A percentile compares a stretch with the other conserved stretches of the same genome.
Evolutionary conservation across 1,140 invertebrate genomes (phyloP).

Genomic region (Bombus vancouverensis): DNA sequence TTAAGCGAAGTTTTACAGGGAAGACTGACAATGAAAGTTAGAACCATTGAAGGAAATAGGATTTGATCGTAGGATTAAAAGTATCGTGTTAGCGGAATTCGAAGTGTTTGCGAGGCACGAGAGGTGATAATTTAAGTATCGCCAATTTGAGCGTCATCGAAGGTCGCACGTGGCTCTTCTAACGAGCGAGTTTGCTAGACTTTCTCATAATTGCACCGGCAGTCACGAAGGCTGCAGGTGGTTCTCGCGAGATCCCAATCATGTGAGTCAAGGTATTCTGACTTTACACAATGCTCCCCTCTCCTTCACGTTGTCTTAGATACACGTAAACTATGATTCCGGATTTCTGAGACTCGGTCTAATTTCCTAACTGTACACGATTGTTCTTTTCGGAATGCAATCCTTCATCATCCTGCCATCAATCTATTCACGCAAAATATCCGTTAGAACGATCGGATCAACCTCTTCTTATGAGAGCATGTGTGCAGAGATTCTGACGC

Average conservation of each 20-base stretch:
- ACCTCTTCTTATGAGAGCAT: too few species aligned
- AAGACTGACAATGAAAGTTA: neutral
- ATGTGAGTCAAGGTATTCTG: conserved; percentile 40
- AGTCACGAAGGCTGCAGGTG: conserved; percentile 52
- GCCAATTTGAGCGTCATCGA: conserved; percentile 21
- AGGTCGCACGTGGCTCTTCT: conserved; percentile 43
- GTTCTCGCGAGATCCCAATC: conserved; percentile 56
- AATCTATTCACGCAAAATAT: neutral
- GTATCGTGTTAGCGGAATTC: neutral
- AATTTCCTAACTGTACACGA: conserved; percentile 24
- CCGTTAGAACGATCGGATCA: conserved; percentile 15
- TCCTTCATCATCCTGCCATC: neutral
- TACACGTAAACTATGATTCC: neutral
- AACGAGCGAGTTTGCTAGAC: conserved; percentile 52
- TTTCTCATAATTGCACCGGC: conserved; percentile 53
- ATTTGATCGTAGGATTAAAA: neutral
- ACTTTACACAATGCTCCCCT: neutral
- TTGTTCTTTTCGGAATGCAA: conserved; percentile 36
- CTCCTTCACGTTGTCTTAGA: neutral
- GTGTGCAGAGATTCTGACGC: too few species aligned
- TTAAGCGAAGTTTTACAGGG: too few species aligned
- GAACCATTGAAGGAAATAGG: too few species aligned
- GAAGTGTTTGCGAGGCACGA: neutral
- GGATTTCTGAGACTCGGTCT: conserved; percentile 23
- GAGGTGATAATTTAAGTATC: conserved; percentile 23